Base-by-base conservation (phyloP, 2,797 vertebrate species). In the Taeniopygia guttata region DNA sequence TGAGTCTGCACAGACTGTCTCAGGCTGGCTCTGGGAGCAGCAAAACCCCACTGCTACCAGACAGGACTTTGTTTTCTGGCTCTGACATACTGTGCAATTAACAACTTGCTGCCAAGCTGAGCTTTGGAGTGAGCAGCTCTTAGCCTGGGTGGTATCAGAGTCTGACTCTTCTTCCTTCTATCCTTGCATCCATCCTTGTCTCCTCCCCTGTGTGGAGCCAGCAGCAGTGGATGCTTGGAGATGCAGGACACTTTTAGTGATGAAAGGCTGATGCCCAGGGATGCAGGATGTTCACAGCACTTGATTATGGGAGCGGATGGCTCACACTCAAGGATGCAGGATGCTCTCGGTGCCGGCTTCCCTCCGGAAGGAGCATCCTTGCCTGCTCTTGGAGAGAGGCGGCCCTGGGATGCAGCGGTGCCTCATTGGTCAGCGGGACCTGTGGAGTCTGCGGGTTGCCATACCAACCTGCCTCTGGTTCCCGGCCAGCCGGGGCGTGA, bases 401-500 rank as follows among this genome's bases (percentile, higher is more conserved):
- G 62, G 94, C 90, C 49, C 90, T 34, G 92, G 92, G 88, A 94
- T 94, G 81, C 93, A 93, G 92, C 89, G 34, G 85, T 87, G 88
- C 91, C 93, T 96, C 93, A 97, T 98, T 97, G 96, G 96, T 96
- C 94, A 94, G 94, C 94, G 84, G 97, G 97, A 98, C 98, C 98
- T 97, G 98, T 98, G 92, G 98, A 98, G 98, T 98, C 98, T 94
- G 97, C 56, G 96, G 92, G 98, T 99, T 98, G 97, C 98, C 97
- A 96, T 97, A 98, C 97, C 96, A 97, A 99, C 98, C 91, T 79
- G 97, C 97, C 97, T 98, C 97, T 97, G 97, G 98, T 97, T 98
- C 97, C 97, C 94, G 88, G 92, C 94, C 94, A 97, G 96, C 94
- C 56, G 51, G 94, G 93, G 91, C 93, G 95, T 94, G 93, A 93